Base-by-base conservation (phyloP, 2,797 vertebrate species). In the Kryptopterus vitreolus region DNA sequence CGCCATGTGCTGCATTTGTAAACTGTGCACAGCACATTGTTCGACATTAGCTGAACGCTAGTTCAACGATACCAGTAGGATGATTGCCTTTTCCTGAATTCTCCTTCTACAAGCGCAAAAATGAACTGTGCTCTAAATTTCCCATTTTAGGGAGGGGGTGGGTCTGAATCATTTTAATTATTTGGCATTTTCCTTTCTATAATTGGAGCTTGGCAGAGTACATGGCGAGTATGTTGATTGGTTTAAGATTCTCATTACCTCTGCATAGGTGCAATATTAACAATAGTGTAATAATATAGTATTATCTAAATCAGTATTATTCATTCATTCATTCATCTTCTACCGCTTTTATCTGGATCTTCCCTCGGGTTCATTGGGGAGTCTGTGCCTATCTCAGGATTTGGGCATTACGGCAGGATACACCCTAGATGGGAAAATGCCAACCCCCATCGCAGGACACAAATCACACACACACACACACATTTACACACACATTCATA, bases 161-260 rank as follows among this genome's bases (percentile, higher is more conserved):
- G 92, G 91, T 90, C 89, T 91, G 78, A 81, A 94, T 93, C 87
- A 89, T 92, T 94, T 95, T 94, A 94, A 95, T 91, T 92, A 94
- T 73, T 58, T 65, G 0, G 1, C 93, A 86, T 91, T n/a, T n/a
- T 91, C 92, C 82, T 79, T 92, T 76, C 74, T 78, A 81, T 80
- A 81, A 87, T 92, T 77, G 88, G 89, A 92, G 91, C 91, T 91
- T 90, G 92, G 91, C 91, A 95, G 93, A 94, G 94, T 95, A 94
- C 85, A 88, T 91, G 91, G 92, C 89, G 89, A 89, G 91, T 90
- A 88, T 86, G 70, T 91, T 91, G 91, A 93, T 94, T 94, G 84
- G 77, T 84, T 82, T 80, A 82, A 84, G 82, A 74, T 81, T 83
- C 84, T 86, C 87, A 92, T 94, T 94, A 94, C 93, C 94, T 85